phyloP scores from a whole-genome alignment of 1,140 invertebrate genomes.

The Drosophila neocordata region DNA sequence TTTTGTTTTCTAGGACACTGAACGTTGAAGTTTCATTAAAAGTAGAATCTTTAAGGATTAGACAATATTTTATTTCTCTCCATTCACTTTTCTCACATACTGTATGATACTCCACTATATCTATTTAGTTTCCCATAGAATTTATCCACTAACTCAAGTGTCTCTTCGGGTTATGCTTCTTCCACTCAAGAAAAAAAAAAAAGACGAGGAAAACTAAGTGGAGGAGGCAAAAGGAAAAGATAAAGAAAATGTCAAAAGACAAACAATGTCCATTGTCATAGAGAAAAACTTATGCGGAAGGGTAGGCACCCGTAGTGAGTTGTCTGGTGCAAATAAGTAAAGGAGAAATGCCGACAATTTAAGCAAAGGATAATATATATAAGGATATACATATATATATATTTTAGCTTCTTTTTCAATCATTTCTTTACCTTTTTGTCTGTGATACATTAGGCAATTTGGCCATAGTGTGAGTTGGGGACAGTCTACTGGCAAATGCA shows the following conservation, averaged over 20 bases:
- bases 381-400: too few relatives aligned
- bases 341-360: constrained; percentile 5
- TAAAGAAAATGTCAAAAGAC: constrained; percentile 33
- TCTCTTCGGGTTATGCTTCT: neutral
- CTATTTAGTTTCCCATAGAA: neutral
- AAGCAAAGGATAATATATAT: neutral
- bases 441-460: neutral
- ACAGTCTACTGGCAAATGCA: neutral
- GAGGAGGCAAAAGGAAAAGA: constrained; percentile 13
- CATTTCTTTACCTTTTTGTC: neutral
- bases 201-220: neutral
- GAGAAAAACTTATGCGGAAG: neutral
- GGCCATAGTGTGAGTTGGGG: neutral
- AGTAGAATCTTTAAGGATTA: too few relatives aligned
- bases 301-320: neutral
- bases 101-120: too few relatives aligned
- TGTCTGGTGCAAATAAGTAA: neutral
- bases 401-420: too few relatives aligned
- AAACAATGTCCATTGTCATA: constrained; percentile 8
- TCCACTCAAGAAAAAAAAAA: neutral
- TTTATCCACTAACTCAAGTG: neutral
- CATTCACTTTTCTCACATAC: too few relatives aligned
- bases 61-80: too few relatives aligned
- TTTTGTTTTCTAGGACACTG: too few relatives aligned
- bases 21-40: neutral